Percentiles rank a stretch among this genome's conserved stretches.
Conservation (phyloP, 2,113 vertebrate species). For the Pontoporia blainvillei region DNA sequence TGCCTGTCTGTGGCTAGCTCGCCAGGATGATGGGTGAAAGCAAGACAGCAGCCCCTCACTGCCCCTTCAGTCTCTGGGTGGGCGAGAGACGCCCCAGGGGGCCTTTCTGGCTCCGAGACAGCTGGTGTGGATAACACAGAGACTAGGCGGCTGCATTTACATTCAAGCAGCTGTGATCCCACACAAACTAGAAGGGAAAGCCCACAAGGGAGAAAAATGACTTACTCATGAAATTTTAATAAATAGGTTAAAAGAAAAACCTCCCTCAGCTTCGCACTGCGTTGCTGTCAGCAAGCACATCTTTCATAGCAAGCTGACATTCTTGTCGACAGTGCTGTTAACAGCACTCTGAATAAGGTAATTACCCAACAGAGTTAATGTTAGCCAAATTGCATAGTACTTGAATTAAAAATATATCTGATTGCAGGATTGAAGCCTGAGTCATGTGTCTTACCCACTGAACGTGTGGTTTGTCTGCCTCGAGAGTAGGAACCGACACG, state of each 20-base stretch:
- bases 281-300: slow-evolving; percentile 46
- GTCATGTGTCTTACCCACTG: background rate
- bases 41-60: background rate
- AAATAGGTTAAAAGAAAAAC: slow-evolving; percentile 44
- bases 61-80: background rate
- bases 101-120: background rate
- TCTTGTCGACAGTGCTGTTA: background rate
- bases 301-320: slow-evolving; percentile 26
- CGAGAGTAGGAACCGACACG: background rate
- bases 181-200: background rate
- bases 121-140: background rate
- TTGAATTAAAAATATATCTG: slow-evolving; percentile 59
- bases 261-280: slow-evolving; percentile 38
- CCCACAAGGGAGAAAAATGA: slow-evolving; percentile 26
- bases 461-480: background rate
- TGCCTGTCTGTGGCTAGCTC: background rate
- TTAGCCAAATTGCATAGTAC: slow-evolving; percentile 41
- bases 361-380: slow-evolving; percentile 65
- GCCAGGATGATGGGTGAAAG: background rate
- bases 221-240: slow-evolving; percentile 41
- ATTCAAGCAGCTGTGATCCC: background rate
- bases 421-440: slow-evolving; percentile 35
- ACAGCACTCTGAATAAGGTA: slow-evolving; percentile 17
- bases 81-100: background rate
- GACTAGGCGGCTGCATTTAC: background rate